phyloP scores from a whole-genome alignment of 2,888 invertebrate genomes.

The Eristalis arbustorum region DNA sequence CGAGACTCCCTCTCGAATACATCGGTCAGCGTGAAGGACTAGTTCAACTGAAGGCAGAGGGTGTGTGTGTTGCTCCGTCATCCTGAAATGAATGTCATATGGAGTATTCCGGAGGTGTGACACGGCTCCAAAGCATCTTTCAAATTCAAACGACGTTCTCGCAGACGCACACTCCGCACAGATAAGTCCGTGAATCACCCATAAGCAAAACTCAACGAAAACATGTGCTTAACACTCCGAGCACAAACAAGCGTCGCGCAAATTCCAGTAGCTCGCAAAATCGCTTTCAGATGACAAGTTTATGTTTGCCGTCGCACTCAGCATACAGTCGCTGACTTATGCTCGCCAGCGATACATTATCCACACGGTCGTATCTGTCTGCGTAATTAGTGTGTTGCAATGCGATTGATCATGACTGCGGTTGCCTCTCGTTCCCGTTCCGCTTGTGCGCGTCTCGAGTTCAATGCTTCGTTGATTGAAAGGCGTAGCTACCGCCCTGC shows the following conservation, averaged over 20 bases:
- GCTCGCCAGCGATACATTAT: conserved; percentile 4
- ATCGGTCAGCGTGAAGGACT: not conserved
- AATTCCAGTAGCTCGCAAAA: conserved; percentile 23
- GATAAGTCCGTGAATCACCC: not conserved
- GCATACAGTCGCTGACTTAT: not conserved
- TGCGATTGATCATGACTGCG: not conserved
- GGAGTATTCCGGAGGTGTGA: too few species aligned
- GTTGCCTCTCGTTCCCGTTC: not conserved
- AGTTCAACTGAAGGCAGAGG: not conserved
- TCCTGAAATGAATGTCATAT: not conserved
- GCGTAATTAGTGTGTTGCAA: conserved; percentile 2
- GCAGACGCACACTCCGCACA: not conserved
- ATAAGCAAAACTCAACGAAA: not conserved
- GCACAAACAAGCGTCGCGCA: not conserved
- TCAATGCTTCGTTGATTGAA: conserved; percentile 55
- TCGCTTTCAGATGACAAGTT: conserved; percentile 23
- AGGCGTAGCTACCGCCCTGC: conserved; percentile 39
- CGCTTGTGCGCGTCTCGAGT: conserved; percentile 11
- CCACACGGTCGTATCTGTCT: conserved; percentile 3
- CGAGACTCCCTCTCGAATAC: not conserved
- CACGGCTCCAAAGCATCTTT: not conserved
- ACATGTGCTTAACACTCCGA: conserved; percentile 24
- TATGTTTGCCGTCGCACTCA: not conserved
- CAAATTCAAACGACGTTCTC: not conserved
- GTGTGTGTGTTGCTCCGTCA: not conserved